Conservation (phyloP, 2,113 vertebrate genomes). For the Nothobranchius kuhntae region DNA sequence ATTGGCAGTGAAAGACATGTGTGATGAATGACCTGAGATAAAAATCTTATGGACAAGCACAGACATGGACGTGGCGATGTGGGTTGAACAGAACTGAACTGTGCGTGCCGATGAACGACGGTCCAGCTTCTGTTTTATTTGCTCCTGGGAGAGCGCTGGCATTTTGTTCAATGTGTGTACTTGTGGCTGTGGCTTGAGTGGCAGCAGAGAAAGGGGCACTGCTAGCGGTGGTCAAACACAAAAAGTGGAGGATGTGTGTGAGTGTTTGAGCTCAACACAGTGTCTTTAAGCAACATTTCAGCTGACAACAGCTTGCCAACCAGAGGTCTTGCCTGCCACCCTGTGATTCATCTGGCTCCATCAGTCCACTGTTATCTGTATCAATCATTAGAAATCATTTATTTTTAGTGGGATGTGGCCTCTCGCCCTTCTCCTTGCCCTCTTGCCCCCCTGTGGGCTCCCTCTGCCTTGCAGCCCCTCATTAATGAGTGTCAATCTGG, state of each 20-base stretch:
- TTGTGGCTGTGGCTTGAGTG: slow-evolving; percentile 59
- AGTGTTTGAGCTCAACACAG: slow-evolving; percentile 37
- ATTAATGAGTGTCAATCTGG: slow-evolving; percentile 84
- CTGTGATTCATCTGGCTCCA: slow-evolving; percentile 70
- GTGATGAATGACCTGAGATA: slow-evolving; percentile 58
- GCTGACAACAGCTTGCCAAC: slow-evolving; percentile 79
- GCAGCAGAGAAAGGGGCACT: slow-evolving; percentile 61
- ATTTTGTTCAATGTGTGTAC: slow-evolving; percentile 58
- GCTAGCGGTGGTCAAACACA: slow-evolving; percentile 62
- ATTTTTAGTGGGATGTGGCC: slow-evolving; percentile 83
- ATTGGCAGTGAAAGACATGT: slow-evolving; percentile 75
- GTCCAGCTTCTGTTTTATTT: slow-evolving; percentile 17
- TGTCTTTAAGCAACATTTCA: slow-evolving; percentile 73
- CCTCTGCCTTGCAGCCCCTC: slow-evolving; percentile 62
- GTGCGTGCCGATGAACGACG: neutral
- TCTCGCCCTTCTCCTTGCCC: slow-evolving; percentile 65
- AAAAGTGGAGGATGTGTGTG: slow-evolving; percentile 39
- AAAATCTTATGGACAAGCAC: slow-evolving; percentile 37
- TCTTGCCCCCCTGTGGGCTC: slow-evolving; percentile 54
- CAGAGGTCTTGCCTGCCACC: slow-evolving; percentile 72
- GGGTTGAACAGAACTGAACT: slow-evolving; percentile 28
- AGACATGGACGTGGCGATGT: slow-evolving; percentile 62
- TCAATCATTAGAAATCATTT: slow-evolving; percentile 83
- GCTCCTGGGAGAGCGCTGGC: slow-evolving; percentile 60
- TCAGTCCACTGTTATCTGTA: slow-evolving; percentile 79